phyloP scores from a whole-genome alignment of 2,797 vertebrate species.

The Clamator glandarius region DNA sequence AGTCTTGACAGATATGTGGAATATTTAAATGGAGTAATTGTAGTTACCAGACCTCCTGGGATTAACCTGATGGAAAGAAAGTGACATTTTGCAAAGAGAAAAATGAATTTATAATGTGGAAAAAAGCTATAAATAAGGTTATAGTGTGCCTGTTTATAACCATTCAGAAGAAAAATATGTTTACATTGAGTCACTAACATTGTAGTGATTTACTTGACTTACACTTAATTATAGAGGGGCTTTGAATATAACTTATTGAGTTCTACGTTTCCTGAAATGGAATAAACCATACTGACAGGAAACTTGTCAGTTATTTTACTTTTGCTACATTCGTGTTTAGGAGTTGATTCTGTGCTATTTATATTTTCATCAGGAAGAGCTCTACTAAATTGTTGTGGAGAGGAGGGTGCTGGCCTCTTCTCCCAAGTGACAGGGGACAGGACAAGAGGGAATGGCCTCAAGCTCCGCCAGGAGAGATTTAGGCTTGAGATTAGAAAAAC shows the following conservation, averaged over 20 bases:
- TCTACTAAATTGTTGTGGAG: too few species aligned
- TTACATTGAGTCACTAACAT: constrained; percentile 59
- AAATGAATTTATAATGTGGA: constrained; percentile 72
- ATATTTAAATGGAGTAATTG: constrained; percentile 83
- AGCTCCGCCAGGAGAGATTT: too few species aligned
- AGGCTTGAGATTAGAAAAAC: too few species aligned
- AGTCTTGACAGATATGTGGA: constrained; percentile 81
- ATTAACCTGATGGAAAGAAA: constrained; percentile 78
- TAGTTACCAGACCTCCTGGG: constrained; percentile 79
- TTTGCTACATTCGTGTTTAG: neutral
- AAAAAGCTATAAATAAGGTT: constrained; percentile 68
- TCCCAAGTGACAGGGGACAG: too few species aligned
- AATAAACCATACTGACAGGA: neutral
- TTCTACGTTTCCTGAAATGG: constrained; percentile 58
- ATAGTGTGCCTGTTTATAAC: constrained; percentile 70
- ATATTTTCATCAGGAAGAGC: neutral
- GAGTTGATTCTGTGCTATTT: neutral
- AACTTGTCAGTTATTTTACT: constrained; percentile 19
- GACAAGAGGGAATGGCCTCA: too few species aligned
- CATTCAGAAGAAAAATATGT: constrained; percentile 65
- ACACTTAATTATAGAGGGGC: constrained; percentile 57
- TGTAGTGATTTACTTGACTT: constrained; percentile 48
- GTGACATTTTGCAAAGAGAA: constrained; percentile 75
- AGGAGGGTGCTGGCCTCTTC: too few species aligned
- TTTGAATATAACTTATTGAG: constrained; percentile 31